Base-by-base conservation (phyloP, 2,113 vertebrate genomes). In the Oreochromis aureus region DNA sequence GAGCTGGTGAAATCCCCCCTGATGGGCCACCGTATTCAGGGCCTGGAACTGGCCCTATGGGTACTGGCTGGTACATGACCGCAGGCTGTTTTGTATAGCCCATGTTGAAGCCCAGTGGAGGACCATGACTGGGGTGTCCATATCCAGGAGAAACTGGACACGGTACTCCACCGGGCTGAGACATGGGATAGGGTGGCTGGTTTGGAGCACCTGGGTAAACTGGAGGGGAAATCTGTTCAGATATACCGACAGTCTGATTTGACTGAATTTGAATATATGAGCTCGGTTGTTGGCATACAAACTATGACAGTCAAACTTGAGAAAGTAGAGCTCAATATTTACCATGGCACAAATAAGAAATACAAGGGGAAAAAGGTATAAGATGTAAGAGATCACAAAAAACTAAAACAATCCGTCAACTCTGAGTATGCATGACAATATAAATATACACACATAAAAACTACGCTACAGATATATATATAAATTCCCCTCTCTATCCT, bases 31-130 rank as follows among this genome's bases (percentile, higher is more conserved):
- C 91, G 1, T 89, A 92, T 27, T 93, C 89, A 1, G 34, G 56
- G 13, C 83, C 93, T 3, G 80, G 86, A 27, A 9, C 94, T 16
- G 82, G 87, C 48, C 82, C 90, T 19, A 91, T 89, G 5, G 95
- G 89, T 44, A 89, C 59, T 19, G 95, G 95, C 90, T 95, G 97
- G 86, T 91, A 96, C 94, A 95, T 95, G 44, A 97, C 84, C 8
- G 96, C 92, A 83, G 88, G 15, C 0, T 71, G 95, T 80, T 82
- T 93, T 39, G 39, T 84, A 66, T 96, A 96, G 61, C 85, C 89
- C 90, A 97, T 84, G 41, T 95, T 93, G 81, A 97, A 97, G 48
- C 96, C 96, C 1, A 96, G 93, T 1, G 97, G 96, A 0, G 95
- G 93, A 4, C 94, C 86, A 5, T 95, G 91, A 30, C 13, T 44